phyloP scores from a whole-genome alignment of 2,888 invertebrate species.

The Blera fallax region DNA sequence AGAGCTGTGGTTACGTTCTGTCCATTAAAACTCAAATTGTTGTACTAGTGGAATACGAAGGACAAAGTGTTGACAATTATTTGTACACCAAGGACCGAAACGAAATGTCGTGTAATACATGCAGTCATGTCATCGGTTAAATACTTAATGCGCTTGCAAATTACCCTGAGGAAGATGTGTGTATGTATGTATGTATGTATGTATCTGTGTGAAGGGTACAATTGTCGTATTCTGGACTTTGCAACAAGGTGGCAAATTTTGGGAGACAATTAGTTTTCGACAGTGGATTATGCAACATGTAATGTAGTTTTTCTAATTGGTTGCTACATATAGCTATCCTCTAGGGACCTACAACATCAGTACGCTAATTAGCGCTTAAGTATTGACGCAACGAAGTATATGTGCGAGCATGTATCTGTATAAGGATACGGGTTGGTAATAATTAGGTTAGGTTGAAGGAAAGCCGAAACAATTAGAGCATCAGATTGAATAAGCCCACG shows the following conservation, averaged over 20 bases:
- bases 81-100: slow-evolving; percentile 52
- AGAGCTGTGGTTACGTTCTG: slow-evolving; percentile 57
- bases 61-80: slow-evolving; percentile 68
- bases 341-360: too few relatives aligned
- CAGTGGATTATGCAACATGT: not conserved
- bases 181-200: not conserved
- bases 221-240: slow-evolving; percentile 10
- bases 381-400: too few relatives aligned
- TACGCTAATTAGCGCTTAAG: too few relatives aligned
- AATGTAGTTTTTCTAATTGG: not conserved
- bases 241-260: slow-evolving; percentile 24
- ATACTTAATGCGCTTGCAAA: slow-evolving; percentile 67
- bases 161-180: slow-evolving; percentile 29
- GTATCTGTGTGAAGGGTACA: not conserved
- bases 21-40: slow-evolving; percentile 68
- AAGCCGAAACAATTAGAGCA: too few relatives aligned
- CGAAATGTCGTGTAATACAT: slow-evolving; percentile 67
- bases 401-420: too few relatives aligned
- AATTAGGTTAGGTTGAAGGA: too few relatives aligned
- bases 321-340: too few relatives aligned
- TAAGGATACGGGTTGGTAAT: too few relatives aligned
- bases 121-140: slow-evolving; percentile 68
- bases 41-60: slow-evolving; percentile 48
- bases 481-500: too few relatives aligned
- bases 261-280: not conserved